A percentile compares a stretch with the other conserved stretches of the same genome.
Conservation (phyloP, 2,113 vertebrate genomes). For the Mesoclemmys tuberculata region DNA sequence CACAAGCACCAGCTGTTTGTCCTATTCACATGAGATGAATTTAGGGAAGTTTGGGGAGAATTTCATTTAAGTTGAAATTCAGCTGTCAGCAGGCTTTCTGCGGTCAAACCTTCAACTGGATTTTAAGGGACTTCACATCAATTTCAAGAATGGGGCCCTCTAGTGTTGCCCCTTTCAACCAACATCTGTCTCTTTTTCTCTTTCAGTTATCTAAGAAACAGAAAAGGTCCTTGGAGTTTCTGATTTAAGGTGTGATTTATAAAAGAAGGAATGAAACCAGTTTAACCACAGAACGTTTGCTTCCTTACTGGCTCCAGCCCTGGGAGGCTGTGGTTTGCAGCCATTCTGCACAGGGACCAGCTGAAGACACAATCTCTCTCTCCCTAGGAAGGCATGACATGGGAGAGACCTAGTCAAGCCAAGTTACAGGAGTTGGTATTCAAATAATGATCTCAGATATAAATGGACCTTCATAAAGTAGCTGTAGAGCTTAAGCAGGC, state of each 20-base stretch:
- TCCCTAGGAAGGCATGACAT: background rate
- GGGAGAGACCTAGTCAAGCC: background rate
- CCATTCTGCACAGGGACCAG: background rate
- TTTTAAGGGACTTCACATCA: background rate
- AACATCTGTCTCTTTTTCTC: background rate
- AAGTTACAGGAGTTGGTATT: background rate
- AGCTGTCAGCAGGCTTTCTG: slow-evolving; percentile 11
- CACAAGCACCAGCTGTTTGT: slow-evolving; percentile 40
- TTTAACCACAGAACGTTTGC: slow-evolving; percentile 22
- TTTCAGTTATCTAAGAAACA: background rate
- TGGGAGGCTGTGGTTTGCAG: background rate
- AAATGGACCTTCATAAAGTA: background rate
- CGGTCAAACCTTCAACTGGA: background rate
- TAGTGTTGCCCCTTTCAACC: background rate
- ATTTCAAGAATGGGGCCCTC: background rate
- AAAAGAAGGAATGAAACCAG: background rate
- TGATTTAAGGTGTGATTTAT: background rate
- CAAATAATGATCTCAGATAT: background rate
- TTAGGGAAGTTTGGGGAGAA: slow-evolving; percentile 72
- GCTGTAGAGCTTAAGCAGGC: background rate
- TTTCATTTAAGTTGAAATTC: slow-evolving; percentile 29
- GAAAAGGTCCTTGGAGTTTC: fast-evolving
- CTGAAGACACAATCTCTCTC: background rate
- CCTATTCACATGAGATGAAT: background rate
- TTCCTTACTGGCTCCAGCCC: background rate